Percentiles rank a stretch among this genome's conserved stretches.
Evolutionary conservation across 2,113 vertebrate genomes (phyloP).

Genomic region (Ammodytes marinus): DNA sequence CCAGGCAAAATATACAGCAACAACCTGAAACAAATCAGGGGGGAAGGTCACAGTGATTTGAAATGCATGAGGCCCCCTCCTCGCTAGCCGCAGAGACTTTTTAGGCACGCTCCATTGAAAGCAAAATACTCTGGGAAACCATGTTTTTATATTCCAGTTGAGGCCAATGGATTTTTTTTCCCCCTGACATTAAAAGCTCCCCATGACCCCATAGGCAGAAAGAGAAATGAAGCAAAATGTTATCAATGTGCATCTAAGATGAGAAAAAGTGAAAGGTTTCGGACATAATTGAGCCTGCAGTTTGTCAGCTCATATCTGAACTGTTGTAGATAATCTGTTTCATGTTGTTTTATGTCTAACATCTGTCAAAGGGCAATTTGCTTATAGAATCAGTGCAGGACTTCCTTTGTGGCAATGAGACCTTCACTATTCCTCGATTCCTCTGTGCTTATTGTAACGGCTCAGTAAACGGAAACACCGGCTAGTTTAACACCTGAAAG

Average conservation of each 20-base stretch:
- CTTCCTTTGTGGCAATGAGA: not conserved
- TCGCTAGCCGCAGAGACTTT: constrained; percentile 61
- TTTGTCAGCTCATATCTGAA: constrained; percentile 22
- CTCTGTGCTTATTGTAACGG: constrained; percentile 2
- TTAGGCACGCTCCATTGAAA: constrained; percentile 78
- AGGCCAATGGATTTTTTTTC: constrained; percentile 62
- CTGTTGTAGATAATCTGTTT: not conserved
- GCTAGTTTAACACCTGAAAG: constrained; percentile 8
- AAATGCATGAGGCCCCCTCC: constrained; percentile 78
- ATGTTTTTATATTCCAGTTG: constrained; percentile 75
- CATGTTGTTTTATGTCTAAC: constrained; percentile 25
- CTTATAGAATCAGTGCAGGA: not conserved
- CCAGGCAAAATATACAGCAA: constrained; percentile 33
- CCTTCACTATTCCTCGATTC: not conserved
- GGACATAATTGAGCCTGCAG: constrained; percentile 20
- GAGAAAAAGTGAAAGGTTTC: constrained; percentile 43
- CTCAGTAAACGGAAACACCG: constrained; percentile 34
- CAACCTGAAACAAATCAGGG: constrained; percentile 63
- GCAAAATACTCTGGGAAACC: constrained; percentile 75
- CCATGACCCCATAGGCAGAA: constrained; percentile 35
- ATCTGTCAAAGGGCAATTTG: constrained; percentile 26
- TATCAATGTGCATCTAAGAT: constrained; percentile 38
- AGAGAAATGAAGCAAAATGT: constrained; percentile 52
- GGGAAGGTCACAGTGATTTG: constrained; percentile 75
- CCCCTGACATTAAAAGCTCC: constrained; percentile 51